Base-by-base conservation (phyloP, 2,888 invertebrate species). In the Dicranocentrus wangi region DNA sequence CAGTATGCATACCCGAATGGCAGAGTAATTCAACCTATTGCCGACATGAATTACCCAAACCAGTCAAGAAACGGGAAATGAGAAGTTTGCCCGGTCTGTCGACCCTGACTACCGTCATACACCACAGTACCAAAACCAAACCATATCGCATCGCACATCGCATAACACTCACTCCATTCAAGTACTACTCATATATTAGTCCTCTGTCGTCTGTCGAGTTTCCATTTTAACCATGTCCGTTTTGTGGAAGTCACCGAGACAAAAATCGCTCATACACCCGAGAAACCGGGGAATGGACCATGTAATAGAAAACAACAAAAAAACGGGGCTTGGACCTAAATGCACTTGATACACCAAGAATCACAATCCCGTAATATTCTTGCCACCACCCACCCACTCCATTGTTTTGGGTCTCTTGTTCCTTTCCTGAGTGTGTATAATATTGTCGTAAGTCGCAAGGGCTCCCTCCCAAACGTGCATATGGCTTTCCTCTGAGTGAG, bases 41-140 rank as follows among this genome's bases (percentile, higher is more conserved):
- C 77, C 69, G 77, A 77, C 77, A 70, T 69, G 69, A 69, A 77
- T 77, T 77, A 68, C 77, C 77, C 77, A 77, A 69, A 69, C 39
- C 58, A 77, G 77, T 77, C 77, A 77, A 77, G 77, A 77, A 77
- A 77, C 69, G 69, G 77, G 77, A 77, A 77, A 77, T 77, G 77
- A 77, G 77, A 69, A 77, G 77, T 77, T 77, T 77, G 69, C 69
- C 77, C 77, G 69, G 77, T 70, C 77, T 77, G 77, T 77, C 77
- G 77, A 77, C 77, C 77, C 77, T 77, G 77, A 70, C 77, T 77
- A 53, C 68, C 61, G 69, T 68, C 76, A 66, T 61, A 76, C 58
- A 76, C 66, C 63, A 51, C 72, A 72, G 51, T 61, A 28, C 63
- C 53, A 63, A 2, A 39, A 39, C 39, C 39, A 39, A 39, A 39